Evolutionary conservation across 2,113 vertebrate species (phyloP).

Genomic region (Poeciliopsis turrubarensis): DNA sequence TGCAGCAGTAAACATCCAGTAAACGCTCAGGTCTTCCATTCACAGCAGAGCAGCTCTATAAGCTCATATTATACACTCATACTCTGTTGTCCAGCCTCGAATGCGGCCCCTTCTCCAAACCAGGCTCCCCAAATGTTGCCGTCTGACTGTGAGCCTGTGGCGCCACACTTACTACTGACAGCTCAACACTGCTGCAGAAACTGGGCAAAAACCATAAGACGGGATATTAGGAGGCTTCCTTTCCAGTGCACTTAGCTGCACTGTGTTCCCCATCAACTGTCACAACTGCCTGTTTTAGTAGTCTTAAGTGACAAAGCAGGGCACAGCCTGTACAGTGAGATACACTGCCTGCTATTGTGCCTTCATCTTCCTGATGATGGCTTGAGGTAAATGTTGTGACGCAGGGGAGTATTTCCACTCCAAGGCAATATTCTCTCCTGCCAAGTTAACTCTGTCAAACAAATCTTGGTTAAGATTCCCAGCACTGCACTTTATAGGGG

Average conservation of each 20-base stretch:
- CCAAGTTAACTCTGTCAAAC: slow-evolving; percentile 63
- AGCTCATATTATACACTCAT: slow-evolving; percentile 58
- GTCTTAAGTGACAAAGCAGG: slow-evolving; percentile 68
- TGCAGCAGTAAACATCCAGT: slow-evolving; percentile 63
- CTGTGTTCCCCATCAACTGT: slow-evolving; percentile 69
- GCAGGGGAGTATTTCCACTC: slow-evolving; percentile 64
- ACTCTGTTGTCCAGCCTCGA: slow-evolving; percentile 37
- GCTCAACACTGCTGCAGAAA: slow-evolving; percentile 70
- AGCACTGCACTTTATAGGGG: slow-evolving; percentile 24
- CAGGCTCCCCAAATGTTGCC: slow-evolving; percentile 55
- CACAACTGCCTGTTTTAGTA: slow-evolving; percentile 63
- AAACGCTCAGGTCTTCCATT: slow-evolving; percentile 68
- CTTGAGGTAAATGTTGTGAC: slow-evolving; percentile 72
- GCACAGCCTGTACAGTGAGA: slow-evolving; percentile 24
- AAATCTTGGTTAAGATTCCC: slow-evolving; percentile 32
- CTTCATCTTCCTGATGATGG: slow-evolving; percentile 46
- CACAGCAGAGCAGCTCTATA: slow-evolving; percentile 45
- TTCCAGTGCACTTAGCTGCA: slow-evolving; percentile 41
- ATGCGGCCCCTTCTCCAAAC: slow-evolving; percentile 1
- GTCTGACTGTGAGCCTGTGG: slow-evolving; percentile 64
- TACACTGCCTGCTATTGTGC: slow-evolving; percentile 68
- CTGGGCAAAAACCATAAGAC: slow-evolving; percentile 50
- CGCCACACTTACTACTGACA: slow-evolving; percentile 74
- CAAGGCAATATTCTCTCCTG: slow-evolving; percentile 26
- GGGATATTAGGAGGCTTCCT: slow-evolving; percentile 61